Evolutionary conservation across 2,113 vertebrate species (phyloP).

Genomic region (Brachyistius frenatus): DNA sequence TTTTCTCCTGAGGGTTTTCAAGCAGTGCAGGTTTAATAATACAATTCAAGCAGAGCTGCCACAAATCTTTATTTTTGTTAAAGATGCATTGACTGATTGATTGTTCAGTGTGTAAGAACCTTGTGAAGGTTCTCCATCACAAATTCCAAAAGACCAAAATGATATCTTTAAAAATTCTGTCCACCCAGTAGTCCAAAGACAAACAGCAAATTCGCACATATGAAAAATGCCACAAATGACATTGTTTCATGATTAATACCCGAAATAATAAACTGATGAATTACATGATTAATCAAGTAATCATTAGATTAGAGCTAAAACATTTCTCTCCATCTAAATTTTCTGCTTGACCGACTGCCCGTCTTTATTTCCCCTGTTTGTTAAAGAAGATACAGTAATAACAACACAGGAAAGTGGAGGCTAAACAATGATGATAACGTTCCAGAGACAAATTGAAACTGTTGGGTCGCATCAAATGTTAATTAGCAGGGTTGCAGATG

Average conservation of each 20-base stretch:
- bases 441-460: conserved; percentile 69
- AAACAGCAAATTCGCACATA: background rate
- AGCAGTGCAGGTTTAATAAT: background rate
- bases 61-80: background rate
- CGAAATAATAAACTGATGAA: background rate
- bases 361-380: conserved; percentile 4
- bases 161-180: background rate
- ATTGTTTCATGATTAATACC: no score
- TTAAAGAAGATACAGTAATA: conserved; percentile 4
- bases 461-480: conserved; percentile 75
- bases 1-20: background rate
- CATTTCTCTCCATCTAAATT: background rate
- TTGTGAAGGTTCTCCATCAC: background rate
- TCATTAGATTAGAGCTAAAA: background rate
- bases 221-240: no score
- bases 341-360: background rate
- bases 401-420: conserved; percentile 23
- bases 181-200: background rate
- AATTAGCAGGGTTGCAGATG: conserved; percentile 73
- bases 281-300: background rate
- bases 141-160: background rate
- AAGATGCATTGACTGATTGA: background rate
- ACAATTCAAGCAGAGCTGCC: background rate
- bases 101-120: no score
- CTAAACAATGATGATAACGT: conserved; percentile 55